Evolutionary conservation across 2,113 vertebrate species (phyloP), one percentile per base, ranked within the genome.

Genomic region (Nyctibius bracteatus): DNA sequence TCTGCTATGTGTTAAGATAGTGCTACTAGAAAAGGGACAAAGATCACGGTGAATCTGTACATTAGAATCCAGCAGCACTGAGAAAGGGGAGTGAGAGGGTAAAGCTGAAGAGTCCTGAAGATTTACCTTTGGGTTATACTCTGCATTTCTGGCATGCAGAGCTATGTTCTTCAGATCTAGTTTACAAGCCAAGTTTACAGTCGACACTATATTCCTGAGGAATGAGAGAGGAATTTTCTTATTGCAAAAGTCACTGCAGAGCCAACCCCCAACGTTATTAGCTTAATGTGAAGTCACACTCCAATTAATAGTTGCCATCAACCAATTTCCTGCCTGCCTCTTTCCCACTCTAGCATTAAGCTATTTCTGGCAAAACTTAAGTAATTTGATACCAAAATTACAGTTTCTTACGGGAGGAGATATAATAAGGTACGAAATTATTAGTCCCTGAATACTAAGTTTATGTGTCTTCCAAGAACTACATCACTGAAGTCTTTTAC

Each of bases 71-170:
- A 39, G 31, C 18, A 93, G 41, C 65, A 51, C 30, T 18, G 5
- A 61, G 55, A 51, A 86, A 81, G 10, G 37, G 23, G 37, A 65
- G 9, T 0, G 16, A 55, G 30, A 55, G 9, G 17, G 12, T 27
- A 59, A 81, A 91, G 33, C 39, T 79, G 27, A 35, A 19, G 24
- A 54, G 33, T 31, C 17, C 27, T 31, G 23, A 52, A 66, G 67
- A 63, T 28, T 97, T 97, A 99, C 99, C 99, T 99, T 99, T 43
- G 99, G 99, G 97, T 99, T 99, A 94, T 99, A 99, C 94, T 99
- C 99, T n/a, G 99, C 99, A 78, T 99, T 99, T 97, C 99, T 98
- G 84, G 99, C 99, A 22, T 98, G 99, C 73, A 99, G 98, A 55
- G 99, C 99, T 84, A 99, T 99, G 90, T 99, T 99, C 98, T 99